phyloP scores from a whole-genome alignment of 2,797 vertebrate genomes.

The Phylloscopus collybita region DNA sequence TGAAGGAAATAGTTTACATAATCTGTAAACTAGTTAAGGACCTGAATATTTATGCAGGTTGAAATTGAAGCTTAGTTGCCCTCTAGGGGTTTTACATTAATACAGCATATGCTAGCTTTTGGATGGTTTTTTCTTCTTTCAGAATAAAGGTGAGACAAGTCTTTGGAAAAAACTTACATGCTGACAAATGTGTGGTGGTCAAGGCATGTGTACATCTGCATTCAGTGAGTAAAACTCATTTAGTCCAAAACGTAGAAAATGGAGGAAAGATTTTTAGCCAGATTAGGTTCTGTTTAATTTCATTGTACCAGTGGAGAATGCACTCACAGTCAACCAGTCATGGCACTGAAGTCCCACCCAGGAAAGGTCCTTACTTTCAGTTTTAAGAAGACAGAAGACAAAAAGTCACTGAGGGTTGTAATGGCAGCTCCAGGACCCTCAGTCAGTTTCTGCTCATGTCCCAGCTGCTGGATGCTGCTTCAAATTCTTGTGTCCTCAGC shows the following conservation, averaged over 20 bases:
- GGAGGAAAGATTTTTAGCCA: background rate
- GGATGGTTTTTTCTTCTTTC: slow-evolving; percentile 1
- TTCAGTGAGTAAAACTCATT: background rate
- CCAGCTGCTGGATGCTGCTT: background rate
- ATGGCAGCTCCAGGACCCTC: background rate
- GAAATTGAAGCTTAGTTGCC: slow-evolving; percentile 79
- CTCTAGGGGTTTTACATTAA: slow-evolving; percentile 78
- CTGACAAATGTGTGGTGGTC: slow-evolving; percentile 38
- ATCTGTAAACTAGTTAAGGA: slow-evolving; percentile 56
- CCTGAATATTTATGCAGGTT: slow-evolving; percentile 63
- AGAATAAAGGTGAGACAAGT: slow-evolving; percentile 32
- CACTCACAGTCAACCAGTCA: background rate
- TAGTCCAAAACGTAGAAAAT: background rate
- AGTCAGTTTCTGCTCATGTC: background rate
- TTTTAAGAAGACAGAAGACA: background rate
- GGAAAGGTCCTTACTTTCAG: background rate
- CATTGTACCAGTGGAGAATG: background rate
- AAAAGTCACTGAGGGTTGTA: background rate
- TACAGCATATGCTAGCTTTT: slow-evolving; percentile 69
- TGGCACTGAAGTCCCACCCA: background rate
- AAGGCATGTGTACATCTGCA: slow-evolving; percentile 51
- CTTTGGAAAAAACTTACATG: slow-evolving; percentile 34
- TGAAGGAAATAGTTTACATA: slow-evolving; percentile 62
- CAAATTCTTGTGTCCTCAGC: background rate
- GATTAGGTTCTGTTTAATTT: background rate